A percentile compares a stretch with the other conserved stretches of the same genome.
phyloP scores from a whole-genome alignment of 2,888 invertebrate genomes.

The Acleris sparsana region DNA sequence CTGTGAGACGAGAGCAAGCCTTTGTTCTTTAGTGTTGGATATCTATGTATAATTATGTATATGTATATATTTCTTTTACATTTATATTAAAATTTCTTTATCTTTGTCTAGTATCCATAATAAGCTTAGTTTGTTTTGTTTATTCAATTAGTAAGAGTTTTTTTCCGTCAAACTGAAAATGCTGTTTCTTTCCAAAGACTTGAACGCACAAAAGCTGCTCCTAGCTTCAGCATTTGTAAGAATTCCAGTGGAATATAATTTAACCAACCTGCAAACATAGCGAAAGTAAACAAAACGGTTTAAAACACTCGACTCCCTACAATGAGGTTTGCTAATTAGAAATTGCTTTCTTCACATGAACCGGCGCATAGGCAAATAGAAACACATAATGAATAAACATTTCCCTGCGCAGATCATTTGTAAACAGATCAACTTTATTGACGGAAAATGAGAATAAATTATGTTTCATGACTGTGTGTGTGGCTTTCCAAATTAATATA shows the following conservation, averaged over 20 bases:
- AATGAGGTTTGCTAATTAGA: conserved; percentile 35
- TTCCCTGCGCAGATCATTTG: conserved; percentile 12
- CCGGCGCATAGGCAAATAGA: conserved; percentile 25
- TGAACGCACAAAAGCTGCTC: background rate
- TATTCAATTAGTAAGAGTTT: too few species aligned
- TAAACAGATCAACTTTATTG: conserved; percentile 8
- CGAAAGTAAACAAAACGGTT: conserved; percentile 23
- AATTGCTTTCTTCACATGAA: conserved; percentile 32
- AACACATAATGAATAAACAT: conserved; percentile 33
- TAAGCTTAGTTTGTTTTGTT: too few species aligned
- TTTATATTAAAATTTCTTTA: too few species aligned
- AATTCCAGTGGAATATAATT: conserved; percentile 10
- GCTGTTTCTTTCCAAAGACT: background rate
- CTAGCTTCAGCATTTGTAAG: background rate
- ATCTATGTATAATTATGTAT: too few species aligned
- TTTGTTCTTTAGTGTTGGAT: too few species aligned
- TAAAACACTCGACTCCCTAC: conserved; percentile 20
- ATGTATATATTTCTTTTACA: too few species aligned
- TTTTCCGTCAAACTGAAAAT: background rate
- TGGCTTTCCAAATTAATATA: too few species aligned
- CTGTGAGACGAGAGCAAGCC: too few species aligned
- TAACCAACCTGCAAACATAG: conserved; percentile 12
- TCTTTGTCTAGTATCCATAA: too few species aligned
- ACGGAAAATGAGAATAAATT: conserved; percentile 10
- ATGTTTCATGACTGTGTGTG: background rate